Base-by-base conservation (phyloP, 2,888 invertebrate genomes). In the Tuberolachnus salignus region DNA sequence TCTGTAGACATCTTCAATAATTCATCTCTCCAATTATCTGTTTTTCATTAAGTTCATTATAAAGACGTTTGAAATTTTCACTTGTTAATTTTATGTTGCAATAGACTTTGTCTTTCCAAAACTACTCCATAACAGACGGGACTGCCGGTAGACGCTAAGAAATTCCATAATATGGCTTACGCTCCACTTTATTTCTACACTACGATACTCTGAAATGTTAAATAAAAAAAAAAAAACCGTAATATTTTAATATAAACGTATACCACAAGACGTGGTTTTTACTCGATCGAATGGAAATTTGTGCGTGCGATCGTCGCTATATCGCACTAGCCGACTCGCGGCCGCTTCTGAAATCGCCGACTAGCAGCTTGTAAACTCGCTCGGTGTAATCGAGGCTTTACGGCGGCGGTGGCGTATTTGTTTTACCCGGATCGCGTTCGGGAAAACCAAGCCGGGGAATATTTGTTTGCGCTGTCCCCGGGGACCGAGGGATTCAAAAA, bases 271-370 rank as follows among this genome's bases (percentile, higher is more conserved):
- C 34, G 61, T 34, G 6, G 16, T 59, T 59, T 59, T 55, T 55
- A 21, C 55, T 9, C 55, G 21, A 19, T 16, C 4, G n/a, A n/a
- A 19, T 46, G 46, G 21, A 66, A 19, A 46, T 46, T 46, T 46
- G n/a, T 46, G 21, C 46, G 66, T 46, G 66, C 21, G 16, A 21
- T 66, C 21, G 13, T 46, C 16, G 46, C 66, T 14, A 21, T 14
- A 21, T 46, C 46, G 66, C 49, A 46, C 66, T 66, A 66, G 66
- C 66, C 66, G 66, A 46, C 66, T 66, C 19, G 66, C 19, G 66
- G 23, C 66, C 66, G 23, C 66, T 66, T 66, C 66, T 66, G 21
- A 66, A 66, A 61, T 61, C 34, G 34, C 61, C 42, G 34, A 61
- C 61, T 34, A 61, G 16, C 61, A 42, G 61, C 61, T 61, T 61